Percentiles rank a stretch among this genome's conserved stretches.
Conservation (phyloP, 92 coral and sea anemone genomes). For the Desmophyllum pertusum region DNA sequence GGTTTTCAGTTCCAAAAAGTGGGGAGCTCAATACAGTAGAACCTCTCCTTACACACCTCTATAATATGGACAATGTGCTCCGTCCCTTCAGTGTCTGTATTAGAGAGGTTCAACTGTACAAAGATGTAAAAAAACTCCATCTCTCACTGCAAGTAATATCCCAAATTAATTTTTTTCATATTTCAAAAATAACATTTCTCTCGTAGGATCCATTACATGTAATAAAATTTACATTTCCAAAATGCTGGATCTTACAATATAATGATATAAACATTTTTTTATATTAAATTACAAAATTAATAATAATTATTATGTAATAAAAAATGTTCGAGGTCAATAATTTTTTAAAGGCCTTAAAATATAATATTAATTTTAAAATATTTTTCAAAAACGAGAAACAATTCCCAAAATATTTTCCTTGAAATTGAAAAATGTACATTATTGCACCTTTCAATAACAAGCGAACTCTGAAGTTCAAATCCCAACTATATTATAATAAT, state of each 20-base stretch:
- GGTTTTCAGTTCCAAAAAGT: no score
- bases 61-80: no score
- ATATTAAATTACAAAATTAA: constrained; percentile 12
- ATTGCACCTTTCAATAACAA: no score
- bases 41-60: no score
- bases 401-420: constrained; percentile 7
- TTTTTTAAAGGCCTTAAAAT: not conserved
- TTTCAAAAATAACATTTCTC: not conserved
- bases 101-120: no score
- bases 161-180: not conserved
- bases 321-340: not conserved
- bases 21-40: no score
- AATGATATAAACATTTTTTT: not conserved
- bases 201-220: not conserved
- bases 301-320: not conserved
- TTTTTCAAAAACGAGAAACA: not conserved
- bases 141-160: not conserved
- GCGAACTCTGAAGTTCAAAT: no score
- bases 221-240: not conserved
- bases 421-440: not conserved
- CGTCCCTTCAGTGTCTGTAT: no score
- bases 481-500: no score
- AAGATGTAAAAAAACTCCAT: not conserved
- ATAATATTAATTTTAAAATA: not conserved
- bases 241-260: not conserved